These are phyloP conservation scores for Eclectus roratus DNA, from an alignment of 2,113 vertebrate genomes.

Conservation along the genomic window DNA sequence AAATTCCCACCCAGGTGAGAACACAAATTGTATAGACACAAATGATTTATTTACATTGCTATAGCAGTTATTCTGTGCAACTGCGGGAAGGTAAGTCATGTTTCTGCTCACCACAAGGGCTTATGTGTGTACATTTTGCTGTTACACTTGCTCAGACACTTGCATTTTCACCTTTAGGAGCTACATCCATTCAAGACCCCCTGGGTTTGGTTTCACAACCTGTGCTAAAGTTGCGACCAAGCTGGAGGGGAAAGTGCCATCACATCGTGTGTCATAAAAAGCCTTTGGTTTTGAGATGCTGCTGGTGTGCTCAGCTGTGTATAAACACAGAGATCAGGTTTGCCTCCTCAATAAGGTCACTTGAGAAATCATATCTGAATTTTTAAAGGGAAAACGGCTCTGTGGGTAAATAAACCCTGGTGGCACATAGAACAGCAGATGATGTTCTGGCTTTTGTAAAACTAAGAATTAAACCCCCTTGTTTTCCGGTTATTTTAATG, in stretches of 20 bases:
- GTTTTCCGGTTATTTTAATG: neutral
- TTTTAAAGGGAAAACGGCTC: neutral
- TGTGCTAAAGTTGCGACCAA: neutral
- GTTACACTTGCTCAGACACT: neutral
- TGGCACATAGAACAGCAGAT: neutral
- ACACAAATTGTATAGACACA: neutral
- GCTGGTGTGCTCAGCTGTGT: neutral
- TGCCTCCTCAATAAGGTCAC: neutral
- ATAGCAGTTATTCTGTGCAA: neutral
- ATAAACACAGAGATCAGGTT: fast-evolving
- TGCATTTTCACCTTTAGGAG: neutral
- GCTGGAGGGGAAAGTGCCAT: neutral
- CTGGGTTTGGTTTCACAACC: neutral
- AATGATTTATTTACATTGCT: neutral
- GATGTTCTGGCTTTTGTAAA: neutral
- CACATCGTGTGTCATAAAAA: fast-evolving
- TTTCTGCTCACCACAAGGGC: neutral
- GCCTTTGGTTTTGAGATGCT: neutral
- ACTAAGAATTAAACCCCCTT: neutral
- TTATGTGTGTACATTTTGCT: neutral
- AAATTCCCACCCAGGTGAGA: neutral
- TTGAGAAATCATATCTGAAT: neutral
- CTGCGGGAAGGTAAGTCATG: neutral
- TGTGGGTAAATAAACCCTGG: neutral
- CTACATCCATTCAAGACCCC: neutral